Conservation (phyloP, 1,140 invertebrate genomes). For the Cydia fagiglandana region DNA sequence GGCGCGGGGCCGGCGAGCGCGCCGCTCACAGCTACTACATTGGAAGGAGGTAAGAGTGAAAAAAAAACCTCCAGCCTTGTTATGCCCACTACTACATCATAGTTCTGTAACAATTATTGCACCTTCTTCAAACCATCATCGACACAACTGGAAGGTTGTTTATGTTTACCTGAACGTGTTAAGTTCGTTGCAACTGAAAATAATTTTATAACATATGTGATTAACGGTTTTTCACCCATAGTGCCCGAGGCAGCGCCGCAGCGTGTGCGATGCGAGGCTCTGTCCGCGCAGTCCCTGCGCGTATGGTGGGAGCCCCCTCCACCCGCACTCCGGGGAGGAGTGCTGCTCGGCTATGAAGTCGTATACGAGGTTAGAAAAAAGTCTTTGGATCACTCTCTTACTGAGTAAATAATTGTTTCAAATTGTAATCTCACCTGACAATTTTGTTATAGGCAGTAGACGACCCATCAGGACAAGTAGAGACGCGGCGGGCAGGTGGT, state of each 20-base stretch:
- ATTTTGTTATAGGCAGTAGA: conserved; percentile 48
- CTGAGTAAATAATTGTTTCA: not conserved
- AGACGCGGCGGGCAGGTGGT: conserved; percentile 66
- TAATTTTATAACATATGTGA: no score
- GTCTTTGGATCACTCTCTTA: not conserved
- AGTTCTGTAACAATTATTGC: not conserved
- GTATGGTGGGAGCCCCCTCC: conserved; percentile 86
- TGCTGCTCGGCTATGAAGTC: conserved; percentile 69
- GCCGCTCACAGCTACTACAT: conserved; percentile 87
- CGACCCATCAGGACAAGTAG: conserved; percentile 47
- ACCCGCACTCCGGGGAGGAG: conserved; percentile 48
- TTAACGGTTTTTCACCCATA: conserved; percentile 36
- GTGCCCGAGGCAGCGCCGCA: conserved; percentile 88
- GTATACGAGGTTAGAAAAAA: conserved; percentile 57
- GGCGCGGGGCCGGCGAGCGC: conserved; percentile 89
- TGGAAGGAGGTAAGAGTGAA: conserved; percentile 87
- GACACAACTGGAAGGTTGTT: no score
- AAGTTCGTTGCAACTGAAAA: no score
- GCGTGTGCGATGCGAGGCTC: conserved; percentile 84
- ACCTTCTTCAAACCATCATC: not conserved
- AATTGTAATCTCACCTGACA: not conserved
- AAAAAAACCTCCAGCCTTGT: not conserved
- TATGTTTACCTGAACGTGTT: no score
- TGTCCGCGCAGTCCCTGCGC: conserved; percentile 90
- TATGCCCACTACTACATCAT: no score